Conservation (phyloP, 35 echinoderm and acorn worm species). For the Ptychodera flava region DNA sequence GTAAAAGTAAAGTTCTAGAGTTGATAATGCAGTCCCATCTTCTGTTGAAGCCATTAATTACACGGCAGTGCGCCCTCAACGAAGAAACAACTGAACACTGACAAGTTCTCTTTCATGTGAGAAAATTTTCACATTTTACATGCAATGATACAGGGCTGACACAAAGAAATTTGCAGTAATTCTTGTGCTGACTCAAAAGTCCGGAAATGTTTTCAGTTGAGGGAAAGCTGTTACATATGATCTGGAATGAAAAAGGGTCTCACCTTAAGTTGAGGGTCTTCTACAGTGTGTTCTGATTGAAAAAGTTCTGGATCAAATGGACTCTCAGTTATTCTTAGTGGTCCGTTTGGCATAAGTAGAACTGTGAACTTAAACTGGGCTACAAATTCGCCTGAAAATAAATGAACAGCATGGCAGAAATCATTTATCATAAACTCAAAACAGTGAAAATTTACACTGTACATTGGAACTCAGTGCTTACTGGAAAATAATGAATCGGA, state of each 20-base stretch:
- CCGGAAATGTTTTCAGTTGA: not conserved
- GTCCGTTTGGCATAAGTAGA: slow-evolving; percentile 90
- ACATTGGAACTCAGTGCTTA: too few relatives aligned
- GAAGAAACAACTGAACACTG: not conserved
- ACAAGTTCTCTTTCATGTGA: not conserved
- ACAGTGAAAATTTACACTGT: too few relatives aligned
- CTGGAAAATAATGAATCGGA: too few relatives aligned
- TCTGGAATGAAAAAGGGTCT: too few relatives aligned
- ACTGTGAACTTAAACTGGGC: slow-evolving; percentile 98
- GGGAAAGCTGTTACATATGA: not conserved
- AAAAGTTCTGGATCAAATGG: slow-evolving; percentile 41
- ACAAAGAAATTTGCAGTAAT: not conserved
- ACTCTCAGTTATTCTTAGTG: slow-evolving; percentile 60
- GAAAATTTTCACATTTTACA: not conserved
- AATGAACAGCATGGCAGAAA: slow-evolving; percentile 11
- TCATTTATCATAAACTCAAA: not conserved
- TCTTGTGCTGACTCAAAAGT: not conserved
- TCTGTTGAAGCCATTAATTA: too few relatives aligned
- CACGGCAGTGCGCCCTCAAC: too few relatives aligned
- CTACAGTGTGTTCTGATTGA: slow-evolving; percentile 51
- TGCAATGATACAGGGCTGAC: not conserved
- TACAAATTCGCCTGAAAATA: slow-evolving; percentile 70
- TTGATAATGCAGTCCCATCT: too few relatives aligned
- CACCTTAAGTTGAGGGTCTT: slow-evolving; percentile 79
- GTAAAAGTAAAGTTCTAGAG: too few relatives aligned